phyloP scores from a whole-genome alignment of 2,888 invertebrate genomes.

The Alviniconcha strummeri region DNA sequence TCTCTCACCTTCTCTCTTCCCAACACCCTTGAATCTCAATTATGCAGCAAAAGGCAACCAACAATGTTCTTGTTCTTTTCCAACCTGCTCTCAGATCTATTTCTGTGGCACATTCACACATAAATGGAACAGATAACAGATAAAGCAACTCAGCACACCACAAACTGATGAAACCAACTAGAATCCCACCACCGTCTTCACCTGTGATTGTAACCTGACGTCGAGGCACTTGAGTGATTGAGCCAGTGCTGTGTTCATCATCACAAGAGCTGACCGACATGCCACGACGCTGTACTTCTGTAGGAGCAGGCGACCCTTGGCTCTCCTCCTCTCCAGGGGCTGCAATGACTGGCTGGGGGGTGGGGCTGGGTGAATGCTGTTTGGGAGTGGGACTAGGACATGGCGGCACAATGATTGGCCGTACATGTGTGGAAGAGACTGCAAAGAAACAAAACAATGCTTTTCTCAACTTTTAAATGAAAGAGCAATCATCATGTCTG shows the following conservation, averaged over 20 bases:
- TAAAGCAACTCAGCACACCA: neutral
- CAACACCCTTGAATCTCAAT: neutral
- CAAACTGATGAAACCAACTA: neutral
- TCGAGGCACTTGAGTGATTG: conserved; percentile 31
- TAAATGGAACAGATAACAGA: neutral
- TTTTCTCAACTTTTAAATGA: no score
- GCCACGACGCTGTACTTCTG: conserved; percentile 22
- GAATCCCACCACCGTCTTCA: neutral
- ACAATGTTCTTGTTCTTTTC: neutral
- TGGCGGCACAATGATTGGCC: conserved; percentile 51
- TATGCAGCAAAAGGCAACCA: neutral
- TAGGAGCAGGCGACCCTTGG: conserved; percentile 23
- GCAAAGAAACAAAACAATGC: conserved; percentile 27
- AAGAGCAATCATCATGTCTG: no score
- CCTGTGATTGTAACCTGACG: conserved; percentile 29
- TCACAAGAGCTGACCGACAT: conserved; percentile 19
- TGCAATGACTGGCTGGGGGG: neutral
- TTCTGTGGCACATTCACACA: neutral
- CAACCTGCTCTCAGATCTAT: neutral
- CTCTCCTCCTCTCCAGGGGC: neutral
- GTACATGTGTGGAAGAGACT: conserved; percentile 57
- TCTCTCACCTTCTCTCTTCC: no score
- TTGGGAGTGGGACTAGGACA: conserved; percentile 34
- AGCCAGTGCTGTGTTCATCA: conserved; percentile 16
- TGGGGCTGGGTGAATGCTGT: conserved; percentile 32